These are phyloP conservation scores for Tetraneura akinire DNA, from an alignment of 1,140 invertebrate genomes.

Conservation along the genomic window DNA sequence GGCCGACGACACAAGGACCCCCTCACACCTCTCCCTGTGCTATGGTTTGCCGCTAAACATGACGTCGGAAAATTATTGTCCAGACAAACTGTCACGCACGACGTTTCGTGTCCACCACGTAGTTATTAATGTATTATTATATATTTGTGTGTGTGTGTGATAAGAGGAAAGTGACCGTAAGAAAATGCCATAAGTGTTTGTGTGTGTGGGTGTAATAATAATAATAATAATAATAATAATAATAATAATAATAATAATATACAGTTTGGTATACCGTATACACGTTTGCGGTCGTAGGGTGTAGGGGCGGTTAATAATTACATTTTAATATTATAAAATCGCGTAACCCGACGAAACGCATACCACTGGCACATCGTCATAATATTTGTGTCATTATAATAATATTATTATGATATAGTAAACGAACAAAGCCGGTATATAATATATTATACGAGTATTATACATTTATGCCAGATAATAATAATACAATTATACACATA, in stretches of 20 bases:
- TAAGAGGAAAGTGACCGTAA: neutral
- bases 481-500: too few species aligned
- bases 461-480: too few species aligned
- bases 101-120: constrained; percentile 44
- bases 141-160: neutral
- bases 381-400: neutral
- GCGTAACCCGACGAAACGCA: too few species aligned
- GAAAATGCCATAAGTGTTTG: constrained; percentile 6
- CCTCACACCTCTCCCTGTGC: neutral
- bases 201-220: too few species aligned
- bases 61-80: constrained; percentile 30
- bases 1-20: constrained; percentile 40
- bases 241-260: constrained; percentile 17
- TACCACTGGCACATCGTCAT: too few species aligned
- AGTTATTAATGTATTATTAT: constrained; percentile 46
- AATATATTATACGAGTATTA: too few species aligned
- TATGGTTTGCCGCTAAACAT: neutral
- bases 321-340: too few species aligned
- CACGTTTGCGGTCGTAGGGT: neutral
- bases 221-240: too few species aligned
- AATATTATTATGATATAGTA: too few species aligned
- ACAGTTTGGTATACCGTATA: neutral
- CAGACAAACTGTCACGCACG: constrained; percentile 46
- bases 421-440: too few species aligned
- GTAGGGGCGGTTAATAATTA: too few species aligned